Percentiles rank a stretch among this genome's conserved stretches.
These are phyloP conservation scores for Bombus soroeensis DNA, from an alignment of 1,140 invertebrate species.

Conservation along the genomic window DNA sequence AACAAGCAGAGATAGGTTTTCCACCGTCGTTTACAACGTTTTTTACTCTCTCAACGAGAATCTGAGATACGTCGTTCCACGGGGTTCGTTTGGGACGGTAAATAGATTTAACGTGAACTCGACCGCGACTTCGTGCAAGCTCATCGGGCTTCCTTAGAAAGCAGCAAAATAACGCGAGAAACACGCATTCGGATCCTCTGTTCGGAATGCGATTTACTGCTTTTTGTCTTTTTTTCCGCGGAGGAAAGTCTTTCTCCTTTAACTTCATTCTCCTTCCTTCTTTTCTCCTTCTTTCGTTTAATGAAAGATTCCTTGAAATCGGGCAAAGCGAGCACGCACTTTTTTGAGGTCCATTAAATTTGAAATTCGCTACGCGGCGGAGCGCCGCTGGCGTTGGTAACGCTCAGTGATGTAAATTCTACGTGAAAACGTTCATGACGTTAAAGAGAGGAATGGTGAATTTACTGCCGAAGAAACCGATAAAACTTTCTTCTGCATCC, in stretches of 20 bases:
- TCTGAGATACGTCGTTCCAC: background rate
- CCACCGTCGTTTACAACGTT: slow-evolving; percentile 4
- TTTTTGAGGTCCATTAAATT: slow-evolving; percentile 36
- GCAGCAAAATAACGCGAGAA: background rate
- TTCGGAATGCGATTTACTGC: background rate
- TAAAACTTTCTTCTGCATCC: background rate
- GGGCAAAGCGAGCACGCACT: background rate
- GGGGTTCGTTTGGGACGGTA: slow-evolving; percentile 29
- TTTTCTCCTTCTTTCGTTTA: background rate
- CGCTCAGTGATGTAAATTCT: slow-evolving; percentile 21
- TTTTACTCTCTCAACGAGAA: background rate
- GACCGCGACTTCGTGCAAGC: slow-evolving; percentile 10
- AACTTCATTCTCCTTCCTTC: too few relatives aligned
- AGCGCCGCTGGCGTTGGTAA: background rate
- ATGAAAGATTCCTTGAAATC: slow-evolving; percentile 34
- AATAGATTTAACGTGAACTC: slow-evolving; percentile 42
- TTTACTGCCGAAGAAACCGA: background rate
- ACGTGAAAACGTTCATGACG: background rate
- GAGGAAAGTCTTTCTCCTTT: background rate
- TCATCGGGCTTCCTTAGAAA: slow-evolving; percentile 17
- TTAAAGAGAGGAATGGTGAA: background rate
- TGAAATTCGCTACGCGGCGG: slow-evolving; percentile 18
- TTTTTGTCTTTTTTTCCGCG: background rate
- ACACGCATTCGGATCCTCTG: background rate
- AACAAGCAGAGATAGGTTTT: background rate